phyloP scores from a whole-genome alignment of 2,888 invertebrate genomes.

The Scaptomyza reducta region DNA sequence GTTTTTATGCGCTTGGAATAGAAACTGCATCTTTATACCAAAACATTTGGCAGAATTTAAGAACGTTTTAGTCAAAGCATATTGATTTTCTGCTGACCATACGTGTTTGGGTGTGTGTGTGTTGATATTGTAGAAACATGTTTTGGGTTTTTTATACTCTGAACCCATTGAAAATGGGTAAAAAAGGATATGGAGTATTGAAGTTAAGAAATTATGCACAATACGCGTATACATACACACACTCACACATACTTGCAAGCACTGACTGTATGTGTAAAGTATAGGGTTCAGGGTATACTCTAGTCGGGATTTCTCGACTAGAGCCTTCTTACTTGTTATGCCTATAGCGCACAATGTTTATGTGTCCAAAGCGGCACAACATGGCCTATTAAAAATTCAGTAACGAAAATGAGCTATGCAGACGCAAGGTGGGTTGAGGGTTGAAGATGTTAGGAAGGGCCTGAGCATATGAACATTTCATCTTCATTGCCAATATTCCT shows the following conservation, averaged over 20 bases:
- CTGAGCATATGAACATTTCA: not conserved
- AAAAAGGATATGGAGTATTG: too few relatives aligned
- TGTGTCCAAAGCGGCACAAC: conserved; percentile 48
- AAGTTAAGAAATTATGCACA: too few relatives aligned
- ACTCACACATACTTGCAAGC: too few relatives aligned
- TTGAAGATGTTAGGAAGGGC: not conserved
- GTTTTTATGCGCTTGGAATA: not conserved
- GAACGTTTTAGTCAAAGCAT: conserved; percentile 44
- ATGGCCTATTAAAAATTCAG: conserved; percentile 72
- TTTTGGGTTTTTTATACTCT: conserved; percentile 51
- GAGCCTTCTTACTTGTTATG: too few relatives aligned
- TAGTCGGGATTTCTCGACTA: too few relatives aligned
- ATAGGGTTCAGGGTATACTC: too few relatives aligned
- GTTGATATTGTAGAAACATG: conserved; percentile 42
- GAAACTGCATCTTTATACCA: conserved; percentile 7
- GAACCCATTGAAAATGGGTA: too few relatives aligned
- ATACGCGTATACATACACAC: too few relatives aligned
- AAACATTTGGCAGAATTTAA: not conserved
- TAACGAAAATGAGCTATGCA: conserved; percentile 61
- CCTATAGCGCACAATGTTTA: conserved; percentile 57
- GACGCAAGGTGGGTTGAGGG: not conserved
- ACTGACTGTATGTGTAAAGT: too few relatives aligned
- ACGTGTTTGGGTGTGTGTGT: conserved; percentile 9
- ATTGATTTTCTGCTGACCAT: conserved; percentile 63
- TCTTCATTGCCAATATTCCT: not conserved